Percentiles rank a stretch among this genome's conserved stretches.
Conservation (phyloP, 2,113 vertebrate genomes). For the Sitta europaea region DNA sequence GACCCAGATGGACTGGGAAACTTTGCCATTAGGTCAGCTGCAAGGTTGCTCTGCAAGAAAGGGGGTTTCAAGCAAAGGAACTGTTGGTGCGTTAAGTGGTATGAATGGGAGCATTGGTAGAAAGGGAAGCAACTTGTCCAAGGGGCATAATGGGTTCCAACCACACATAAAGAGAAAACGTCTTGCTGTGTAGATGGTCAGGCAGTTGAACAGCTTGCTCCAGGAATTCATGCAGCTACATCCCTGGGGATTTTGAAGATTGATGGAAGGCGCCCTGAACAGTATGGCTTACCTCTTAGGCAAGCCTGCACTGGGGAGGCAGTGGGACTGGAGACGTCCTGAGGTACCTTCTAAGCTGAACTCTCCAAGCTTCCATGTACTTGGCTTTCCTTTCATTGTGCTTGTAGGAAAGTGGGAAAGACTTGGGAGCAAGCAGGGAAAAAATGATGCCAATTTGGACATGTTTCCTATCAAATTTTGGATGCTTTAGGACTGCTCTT, state of each 20-base stretch:
- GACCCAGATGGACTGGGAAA: too few species aligned
- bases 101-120: too few species aligned
- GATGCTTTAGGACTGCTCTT: slow-evolving; percentile 64
- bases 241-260: not conserved
- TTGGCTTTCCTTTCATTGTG: not conserved
- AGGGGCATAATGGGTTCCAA: not conserved
- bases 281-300: not conserved
- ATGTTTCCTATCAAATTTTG: not conserved
- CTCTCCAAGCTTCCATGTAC: not conserved
- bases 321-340: not conserved
- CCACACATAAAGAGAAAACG: not conserved
- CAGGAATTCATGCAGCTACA: rapidly evolving
- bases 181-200: not conserved
- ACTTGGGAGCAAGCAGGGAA: not conserved
- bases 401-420: not conserved
- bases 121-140: not conserved
- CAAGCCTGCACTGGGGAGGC: not conserved
- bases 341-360: not conserved
- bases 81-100: too few species aligned
- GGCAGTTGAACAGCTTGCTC: not conserved
- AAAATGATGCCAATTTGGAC: not conserved
- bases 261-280: not conserved
- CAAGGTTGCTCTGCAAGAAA: too few species aligned
- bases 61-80: too few species aligned
- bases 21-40: too few species aligned